phyloP scores from a whole-genome alignment of 2,113 vertebrate genomes.

The Actinemys pallida region DNA sequence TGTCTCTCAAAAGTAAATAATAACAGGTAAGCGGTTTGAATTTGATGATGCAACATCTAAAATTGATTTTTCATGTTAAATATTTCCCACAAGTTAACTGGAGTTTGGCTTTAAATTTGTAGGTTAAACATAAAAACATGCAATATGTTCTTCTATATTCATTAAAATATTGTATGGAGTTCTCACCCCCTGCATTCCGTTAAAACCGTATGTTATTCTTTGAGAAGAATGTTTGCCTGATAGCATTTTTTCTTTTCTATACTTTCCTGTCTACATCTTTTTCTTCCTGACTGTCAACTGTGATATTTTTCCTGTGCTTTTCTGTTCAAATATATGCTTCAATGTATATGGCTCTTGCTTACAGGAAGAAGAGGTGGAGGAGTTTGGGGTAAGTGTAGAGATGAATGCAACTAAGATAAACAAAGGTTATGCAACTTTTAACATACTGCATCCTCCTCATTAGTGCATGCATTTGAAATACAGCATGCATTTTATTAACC shows the following conservation, averaged over 20 bases:
- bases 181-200: constrained; percentile 55
- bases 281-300: constrained; percentile 81
- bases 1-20: background rate
- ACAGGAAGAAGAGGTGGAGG: constrained; percentile 99
- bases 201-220: constrained; percentile 71
- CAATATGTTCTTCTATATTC: constrained; percentile 30
- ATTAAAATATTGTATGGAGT: constrained; percentile 40
- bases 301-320: constrained; percentile 89
- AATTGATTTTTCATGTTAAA: background rate
- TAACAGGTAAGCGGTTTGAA: background rate
- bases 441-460: constrained; percentile 81
- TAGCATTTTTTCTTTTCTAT: constrained; percentile 76
- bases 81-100: background rate
- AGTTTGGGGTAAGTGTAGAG: constrained; percentile 98
- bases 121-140: constrained; percentile 31
- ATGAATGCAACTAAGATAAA: constrained; percentile 80
- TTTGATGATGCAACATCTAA: background rate
- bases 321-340: constrained; percentile 91
- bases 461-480: constrained; percentile 83
- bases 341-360: constrained; percentile 97
- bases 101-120: background rate
- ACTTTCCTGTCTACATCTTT: constrained; percentile 81
- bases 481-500: constrained; percentile 86
- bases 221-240: constrained; percentile 70
- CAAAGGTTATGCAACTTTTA: constrained; percentile 79